Conservation (phyloP, 2,888 invertebrate species). For the Drosophila tanythrix region DNA sequence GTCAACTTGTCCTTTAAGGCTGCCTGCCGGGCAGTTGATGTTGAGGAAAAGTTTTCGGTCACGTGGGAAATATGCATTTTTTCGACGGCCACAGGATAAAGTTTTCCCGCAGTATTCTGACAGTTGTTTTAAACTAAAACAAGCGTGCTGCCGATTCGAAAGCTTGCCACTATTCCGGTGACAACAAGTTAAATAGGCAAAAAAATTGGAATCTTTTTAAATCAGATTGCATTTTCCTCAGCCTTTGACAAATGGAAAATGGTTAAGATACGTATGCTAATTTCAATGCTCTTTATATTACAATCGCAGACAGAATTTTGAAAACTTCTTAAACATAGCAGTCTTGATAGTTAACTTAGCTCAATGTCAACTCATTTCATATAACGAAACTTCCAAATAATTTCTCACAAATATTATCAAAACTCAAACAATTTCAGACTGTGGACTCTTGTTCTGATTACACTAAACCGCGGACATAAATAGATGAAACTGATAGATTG, state of each 20-base stretch:
- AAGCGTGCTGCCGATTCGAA: constrained; percentile 6
- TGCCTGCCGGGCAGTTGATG: constrained; percentile 27
- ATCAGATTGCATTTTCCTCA: background rate
- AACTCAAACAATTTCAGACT: constrained; percentile 22
- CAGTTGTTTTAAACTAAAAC: constrained; percentile 21
- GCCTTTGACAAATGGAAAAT: background rate
- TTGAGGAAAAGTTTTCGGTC: constrained; percentile 47
- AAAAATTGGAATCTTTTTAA: no score
- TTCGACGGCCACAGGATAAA: constrained; percentile 27
- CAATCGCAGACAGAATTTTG: background rate
- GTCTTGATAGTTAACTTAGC: background rate
- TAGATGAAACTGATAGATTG: background rate
- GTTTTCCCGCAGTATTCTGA: constrained; percentile 15
- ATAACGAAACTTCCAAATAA: constrained; percentile 2
- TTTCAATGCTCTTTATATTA: background rate
- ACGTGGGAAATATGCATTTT: constrained; percentile 56
- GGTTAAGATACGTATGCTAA: no score
- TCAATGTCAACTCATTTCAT: constrained; percentile 30
- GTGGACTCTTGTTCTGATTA: constrained; percentile 2
- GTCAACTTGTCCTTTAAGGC: constrained; percentile 37
- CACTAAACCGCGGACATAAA: background rate
- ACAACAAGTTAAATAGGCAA: background rate
- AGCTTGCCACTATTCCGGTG: background rate
- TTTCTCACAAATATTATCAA: constrained; percentile 30
- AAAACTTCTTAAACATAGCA: constrained; percentile 23